phyloP scores from a whole-genome alignment of 2,113 vertebrate genomes.

The Microcebus murinus region DNA sequence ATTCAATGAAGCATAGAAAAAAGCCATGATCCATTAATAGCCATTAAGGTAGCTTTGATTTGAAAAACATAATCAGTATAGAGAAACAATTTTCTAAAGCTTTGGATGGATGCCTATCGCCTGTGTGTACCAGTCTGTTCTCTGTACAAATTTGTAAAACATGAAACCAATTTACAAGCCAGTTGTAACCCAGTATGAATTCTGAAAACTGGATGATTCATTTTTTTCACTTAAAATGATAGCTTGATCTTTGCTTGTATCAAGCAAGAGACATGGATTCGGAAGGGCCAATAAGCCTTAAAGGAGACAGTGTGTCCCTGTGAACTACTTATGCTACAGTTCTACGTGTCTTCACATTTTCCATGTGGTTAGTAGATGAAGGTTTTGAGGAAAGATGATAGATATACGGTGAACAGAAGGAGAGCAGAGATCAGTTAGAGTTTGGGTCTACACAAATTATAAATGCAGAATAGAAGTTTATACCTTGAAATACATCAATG shows the following conservation, averaged over 20 bases:
- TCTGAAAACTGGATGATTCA: slow-evolving; percentile 24
- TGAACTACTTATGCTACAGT: background rate
- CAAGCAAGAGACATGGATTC: background rate
- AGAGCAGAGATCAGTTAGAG: background rate
- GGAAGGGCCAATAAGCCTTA: background rate
- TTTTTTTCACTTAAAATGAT: background rate
- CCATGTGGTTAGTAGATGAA: slow-evolving; percentile 5
- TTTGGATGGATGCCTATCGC: slow-evolving; percentile 19
- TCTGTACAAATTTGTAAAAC: background rate
- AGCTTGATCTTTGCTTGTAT: slow-evolving; percentile 16
- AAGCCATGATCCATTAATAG: background rate
- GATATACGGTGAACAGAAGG: background rate
- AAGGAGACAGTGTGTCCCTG: background rate
- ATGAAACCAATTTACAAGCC: background rate
- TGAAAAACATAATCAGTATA: slow-evolving; percentile 26
- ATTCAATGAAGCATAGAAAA: slow-evolving; percentile 18
- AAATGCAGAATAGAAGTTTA: background rate
- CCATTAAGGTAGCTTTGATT: slow-evolving; percentile 46
- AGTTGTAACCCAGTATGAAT: background rate
- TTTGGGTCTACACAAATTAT: background rate
- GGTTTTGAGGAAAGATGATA: slow-evolving; percentile 5
- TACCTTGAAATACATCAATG: background rate
- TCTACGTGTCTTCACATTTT: slow-evolving; percentile 3
- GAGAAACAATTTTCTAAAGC: slow-evolving; percentile 7
- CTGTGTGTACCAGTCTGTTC: background rate